A percentile compares a stretch with the other conserved stretches of the same genome.
These are phyloP conservation scores for Lomographa bimaculata DNA, from an alignment of 2,888 invertebrate species.

Conservation along the genomic window DNA sequence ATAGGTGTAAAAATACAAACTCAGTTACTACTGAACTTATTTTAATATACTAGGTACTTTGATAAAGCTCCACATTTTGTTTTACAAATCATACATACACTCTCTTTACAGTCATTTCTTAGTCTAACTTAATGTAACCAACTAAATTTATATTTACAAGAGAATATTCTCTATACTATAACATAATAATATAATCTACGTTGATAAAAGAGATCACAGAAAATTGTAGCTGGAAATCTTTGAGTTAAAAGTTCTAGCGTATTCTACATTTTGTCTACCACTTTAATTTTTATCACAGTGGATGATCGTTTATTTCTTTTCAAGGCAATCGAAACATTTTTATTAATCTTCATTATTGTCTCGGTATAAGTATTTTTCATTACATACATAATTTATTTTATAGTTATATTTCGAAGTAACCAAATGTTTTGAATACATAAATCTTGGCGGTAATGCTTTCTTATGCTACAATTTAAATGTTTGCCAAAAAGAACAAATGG, in stretches of 20 bases:
- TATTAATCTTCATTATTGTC: constrained; percentile 65
- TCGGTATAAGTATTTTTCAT: constrained; percentile 34
- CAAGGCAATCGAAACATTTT: constrained; percentile 65
- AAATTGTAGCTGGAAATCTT: constrained; percentile 84
- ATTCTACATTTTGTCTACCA: constrained; percentile 72
- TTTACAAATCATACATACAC: constrained; percentile 82
- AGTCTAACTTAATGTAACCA: constrained; percentile 48
- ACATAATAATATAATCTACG: constrained; percentile 76
- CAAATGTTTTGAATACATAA: constrained; percentile 26
- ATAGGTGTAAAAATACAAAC: constrained; percentile 83
- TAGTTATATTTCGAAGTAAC: no score
- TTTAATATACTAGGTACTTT: constrained; percentile 78
- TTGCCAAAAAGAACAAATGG: constrained; percentile 75
- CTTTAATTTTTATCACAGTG: constrained; percentile 79
- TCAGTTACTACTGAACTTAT: constrained; percentile 71
- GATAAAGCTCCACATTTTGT: constrained; percentile 83
- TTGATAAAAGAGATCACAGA: constrained; percentile 84
- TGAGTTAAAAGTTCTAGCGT: constrained; percentile 76
- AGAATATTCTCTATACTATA: constrained; percentile 68
- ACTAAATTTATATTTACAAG: constrained; percentile 73
- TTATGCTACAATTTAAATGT: constrained; percentile 74
- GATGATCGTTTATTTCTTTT: constrained; percentile 62
- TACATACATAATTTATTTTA: constrained; percentile 19
- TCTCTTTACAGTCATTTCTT: constrained; percentile 79
- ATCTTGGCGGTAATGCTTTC: constrained; percentile 61